Percentiles rank a stretch among this genome's conserved stretches.
Evolutionary conservation across 2,888 invertebrate species (phyloP).

Genomic region (Drosophila tripunctata): DNA sequence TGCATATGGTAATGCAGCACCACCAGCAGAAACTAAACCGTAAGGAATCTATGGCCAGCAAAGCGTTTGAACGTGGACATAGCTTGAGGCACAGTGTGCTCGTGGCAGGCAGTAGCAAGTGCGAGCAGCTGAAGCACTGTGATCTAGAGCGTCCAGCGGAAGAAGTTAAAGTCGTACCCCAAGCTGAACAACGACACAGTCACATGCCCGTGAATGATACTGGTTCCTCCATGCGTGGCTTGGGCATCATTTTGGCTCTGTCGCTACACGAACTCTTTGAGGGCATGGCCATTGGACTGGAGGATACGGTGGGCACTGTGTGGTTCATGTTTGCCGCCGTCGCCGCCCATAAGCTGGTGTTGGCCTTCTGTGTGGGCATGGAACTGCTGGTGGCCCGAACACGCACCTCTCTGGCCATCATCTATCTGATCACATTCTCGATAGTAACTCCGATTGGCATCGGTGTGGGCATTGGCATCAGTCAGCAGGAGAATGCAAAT

Average conservation of each 20-base stretch:
- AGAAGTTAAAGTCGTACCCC: too few species aligned
- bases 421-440: conserved; percentile 91
- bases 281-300: conserved; percentile 92
- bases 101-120: conserved; percentile 31
- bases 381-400: conserved; percentile 91
- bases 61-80: conserved; percentile 82
- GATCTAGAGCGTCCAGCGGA: conserved; percentile 22
- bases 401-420: conserved; percentile 86
- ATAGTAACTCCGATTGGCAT: conserved; percentile 89
- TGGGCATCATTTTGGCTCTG: conserved; percentile 92
- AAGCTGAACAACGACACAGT: conserved; percentile 1
- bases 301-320: conserved; percentile 86
- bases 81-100: conserved; percentile 80
- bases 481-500: conserved; percentile 86
- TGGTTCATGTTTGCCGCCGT: conserved; percentile 94
- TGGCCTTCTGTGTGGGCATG: conserved; percentile 94
- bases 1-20: conserved; percentile 88
- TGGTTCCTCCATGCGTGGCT: conserved; percentile 86
- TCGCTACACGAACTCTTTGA: conserved; percentile 95
- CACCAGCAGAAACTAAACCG: conserved; percentile 82
- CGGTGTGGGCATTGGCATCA: conserved; percentile 91
- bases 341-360: conserved; percentile 93
- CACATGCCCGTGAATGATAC: conserved; percentile 60
- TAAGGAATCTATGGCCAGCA: conserved; percentile 71
- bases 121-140: neutral